Conservation (phyloP, 2,113 vertebrate species). For the Nesoenas mayeri region DNA sequence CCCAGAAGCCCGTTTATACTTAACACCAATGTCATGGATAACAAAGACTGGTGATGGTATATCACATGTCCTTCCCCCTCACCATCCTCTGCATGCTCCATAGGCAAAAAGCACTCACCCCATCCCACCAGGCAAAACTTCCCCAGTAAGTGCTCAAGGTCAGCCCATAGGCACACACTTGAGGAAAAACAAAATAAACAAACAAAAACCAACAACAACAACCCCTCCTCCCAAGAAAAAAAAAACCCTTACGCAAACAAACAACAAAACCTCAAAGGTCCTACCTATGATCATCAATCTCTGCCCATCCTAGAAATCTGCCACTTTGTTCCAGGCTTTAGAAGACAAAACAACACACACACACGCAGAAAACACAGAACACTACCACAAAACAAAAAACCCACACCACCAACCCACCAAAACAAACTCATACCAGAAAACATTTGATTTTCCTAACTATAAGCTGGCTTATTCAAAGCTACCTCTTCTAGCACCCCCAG, state of each 20-base stretch:
- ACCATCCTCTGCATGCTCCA: not conserved
- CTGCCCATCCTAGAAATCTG: not conserved
- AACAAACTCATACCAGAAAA: not conserved
- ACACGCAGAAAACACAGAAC: no score
- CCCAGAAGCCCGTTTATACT: not conserved
- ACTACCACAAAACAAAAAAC: no score
- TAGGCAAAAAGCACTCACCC: not conserved
- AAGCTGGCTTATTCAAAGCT: not conserved
- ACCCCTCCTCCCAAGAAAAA: no score
- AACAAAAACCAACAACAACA: not conserved
- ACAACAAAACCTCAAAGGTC: not conserved
- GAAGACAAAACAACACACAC: no score
- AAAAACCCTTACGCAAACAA: no score
- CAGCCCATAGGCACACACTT: not conserved
- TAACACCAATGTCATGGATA: fast-evolving
- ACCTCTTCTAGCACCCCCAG: not conserved
- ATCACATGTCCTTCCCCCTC: not conserved
- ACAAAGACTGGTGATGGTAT: not conserved
- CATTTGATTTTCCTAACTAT: not conserved
- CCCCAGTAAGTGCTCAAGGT: not conserved
- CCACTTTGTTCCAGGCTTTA: not conserved
- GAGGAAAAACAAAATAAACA: not conserved
- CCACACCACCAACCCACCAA: not conserved
- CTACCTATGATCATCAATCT: not conserved
- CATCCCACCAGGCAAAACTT: not conserved